Conservation (phyloP, 2,888 invertebrate species). For the Drosophila anceps region DNA sequence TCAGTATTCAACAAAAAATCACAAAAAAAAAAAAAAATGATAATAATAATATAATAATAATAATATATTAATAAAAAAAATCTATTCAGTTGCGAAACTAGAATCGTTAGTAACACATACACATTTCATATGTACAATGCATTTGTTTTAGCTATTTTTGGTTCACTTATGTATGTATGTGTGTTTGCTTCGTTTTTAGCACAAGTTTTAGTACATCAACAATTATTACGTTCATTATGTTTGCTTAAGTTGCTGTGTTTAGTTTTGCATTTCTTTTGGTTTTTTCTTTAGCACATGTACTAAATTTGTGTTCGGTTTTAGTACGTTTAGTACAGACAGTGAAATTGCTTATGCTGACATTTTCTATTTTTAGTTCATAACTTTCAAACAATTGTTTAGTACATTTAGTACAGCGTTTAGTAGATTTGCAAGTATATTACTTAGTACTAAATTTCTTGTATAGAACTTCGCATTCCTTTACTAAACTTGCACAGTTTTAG, state of each 20-base stretch:
- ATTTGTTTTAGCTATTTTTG: constrained; percentile 37
- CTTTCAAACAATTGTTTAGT: not conserved
- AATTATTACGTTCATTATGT: constrained; percentile 4
- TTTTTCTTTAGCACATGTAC: constrained; percentile 15
- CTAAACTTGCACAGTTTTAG: not conserved
- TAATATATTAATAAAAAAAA: not conserved
- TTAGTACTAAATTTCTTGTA: not conserved
- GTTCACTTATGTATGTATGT: constrained; percentile 7
- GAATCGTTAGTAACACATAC: constrained; percentile 43
- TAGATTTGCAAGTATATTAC: not conserved
- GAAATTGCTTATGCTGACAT: not conserved
- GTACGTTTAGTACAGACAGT: not conserved
- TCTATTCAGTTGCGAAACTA: constrained; percentile 8
- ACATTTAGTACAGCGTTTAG: constrained; percentile 2
- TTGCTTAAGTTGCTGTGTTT: constrained; percentile 23
- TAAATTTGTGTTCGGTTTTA: not conserved
- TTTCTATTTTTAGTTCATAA: not conserved
- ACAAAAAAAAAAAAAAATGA: not conserved
- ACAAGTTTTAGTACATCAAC: constrained; percentile 34
- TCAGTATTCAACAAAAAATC: constrained; percentile 12
- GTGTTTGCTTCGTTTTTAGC: not conserved
- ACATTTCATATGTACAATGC: constrained; percentile 60
- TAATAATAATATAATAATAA: too few species aligned
- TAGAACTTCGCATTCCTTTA: not conserved
- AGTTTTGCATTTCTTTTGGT: not conserved